phyloP scores from a whole-genome alignment of 2,797 vertebrate genomes.

The Peromyscus attwateri region DNA sequence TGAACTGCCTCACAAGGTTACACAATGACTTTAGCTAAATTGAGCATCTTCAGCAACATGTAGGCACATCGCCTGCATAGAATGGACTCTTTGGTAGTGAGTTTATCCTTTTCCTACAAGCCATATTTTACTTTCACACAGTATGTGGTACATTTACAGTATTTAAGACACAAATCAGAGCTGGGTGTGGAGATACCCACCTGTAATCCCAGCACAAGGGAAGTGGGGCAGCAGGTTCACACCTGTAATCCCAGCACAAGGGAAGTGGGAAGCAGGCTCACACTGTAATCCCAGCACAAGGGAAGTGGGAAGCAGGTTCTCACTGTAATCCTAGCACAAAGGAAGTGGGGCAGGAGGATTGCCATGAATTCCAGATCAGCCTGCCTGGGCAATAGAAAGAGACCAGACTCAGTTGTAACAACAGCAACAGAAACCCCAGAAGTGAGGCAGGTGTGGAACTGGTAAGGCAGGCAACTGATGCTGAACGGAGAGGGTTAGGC shows the following conservation, averaged over 20 bases:
- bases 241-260: background rate
- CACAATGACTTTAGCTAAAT: constrained; percentile 29
- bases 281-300: background rate
- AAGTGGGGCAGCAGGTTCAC: background rate
- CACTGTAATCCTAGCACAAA: too few relatives aligned
- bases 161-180: background rate
- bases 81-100: background rate
- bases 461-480: background rate
- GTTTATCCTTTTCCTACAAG: background rate
- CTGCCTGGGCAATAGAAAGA: background rate
- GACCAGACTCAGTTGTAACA: background rate
- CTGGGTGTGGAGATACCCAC: background rate
- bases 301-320: background rate
- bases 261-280: background rate
- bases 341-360: background rate
- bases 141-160: background rate
- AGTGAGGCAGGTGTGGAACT: background rate
- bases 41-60: background rate
- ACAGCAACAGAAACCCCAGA: background rate
- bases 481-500: background rate
- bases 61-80: background rate
- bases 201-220: background rate
- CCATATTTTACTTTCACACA: background rate
- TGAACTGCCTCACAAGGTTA: background rate
- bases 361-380: background rate